These are phyloP conservation scores for Pocota personata DNA, from an alignment of 2,888 invertebrate genomes.

Conservation along the genomic window DNA sequence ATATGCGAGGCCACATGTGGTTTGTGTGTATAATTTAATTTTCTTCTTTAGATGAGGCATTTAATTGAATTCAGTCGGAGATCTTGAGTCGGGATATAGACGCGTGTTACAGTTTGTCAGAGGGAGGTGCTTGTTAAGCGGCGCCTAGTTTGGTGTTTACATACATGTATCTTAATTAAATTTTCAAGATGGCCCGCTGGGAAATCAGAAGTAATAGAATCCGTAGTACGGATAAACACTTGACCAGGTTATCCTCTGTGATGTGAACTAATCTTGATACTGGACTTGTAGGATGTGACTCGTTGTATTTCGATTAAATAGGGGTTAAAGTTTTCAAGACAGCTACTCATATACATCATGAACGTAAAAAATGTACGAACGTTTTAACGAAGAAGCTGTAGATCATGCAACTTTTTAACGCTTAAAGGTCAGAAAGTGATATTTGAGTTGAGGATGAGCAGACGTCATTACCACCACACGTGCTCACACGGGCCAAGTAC, in stretches of 20 bases:
- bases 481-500: too few species aligned
- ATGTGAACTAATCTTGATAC: background rate
- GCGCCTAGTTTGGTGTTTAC: constrained; percentile 11
- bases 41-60: constrained; percentile 1
- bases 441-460: too few species aligned
- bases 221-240: background rate
- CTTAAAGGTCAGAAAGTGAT: too few species aligned
- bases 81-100: background rate
- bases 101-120: background rate
- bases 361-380: too few species aligned
- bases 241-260: background rate
- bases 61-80: constrained; percentile 2
- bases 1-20: constrained; percentile 10
- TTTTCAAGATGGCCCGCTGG: constrained; percentile 7
- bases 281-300: background rate
- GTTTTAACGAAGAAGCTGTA: too few species aligned
- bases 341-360: too few species aligned
- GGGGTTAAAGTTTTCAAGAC: too few species aligned
- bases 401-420: too few species aligned
- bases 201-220: constrained; percentile 3
- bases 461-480: too few species aligned
- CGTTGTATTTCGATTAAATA: background rate
- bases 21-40: constrained; percentile 18
- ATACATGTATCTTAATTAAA: background rate
- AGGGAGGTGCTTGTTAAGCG: constrained; percentile 5